Evolutionary conservation across 1,140 invertebrate species (phyloP).

Genomic region (Gryllus bimaculatus): DNA sequence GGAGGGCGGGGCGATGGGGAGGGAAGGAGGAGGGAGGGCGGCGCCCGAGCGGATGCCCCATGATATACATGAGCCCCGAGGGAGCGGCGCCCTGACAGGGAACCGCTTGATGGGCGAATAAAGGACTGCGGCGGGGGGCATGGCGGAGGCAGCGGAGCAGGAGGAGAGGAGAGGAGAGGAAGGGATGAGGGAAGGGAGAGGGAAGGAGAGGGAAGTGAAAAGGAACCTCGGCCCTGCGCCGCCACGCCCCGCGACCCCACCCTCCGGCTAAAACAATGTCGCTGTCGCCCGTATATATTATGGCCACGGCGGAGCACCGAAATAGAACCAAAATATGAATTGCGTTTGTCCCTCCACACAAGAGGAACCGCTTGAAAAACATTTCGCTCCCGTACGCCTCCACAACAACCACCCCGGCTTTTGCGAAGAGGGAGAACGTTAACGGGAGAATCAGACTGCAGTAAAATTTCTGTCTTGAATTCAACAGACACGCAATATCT

Average conservation of each 20-base stretch:
- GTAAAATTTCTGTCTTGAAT: too few relatives aligned
- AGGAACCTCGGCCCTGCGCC: too few relatives aligned
- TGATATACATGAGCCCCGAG: conserved; percentile 12
- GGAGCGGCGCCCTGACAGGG: not conserved
- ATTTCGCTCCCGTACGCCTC: not conserved
- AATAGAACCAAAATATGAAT: not conserved
- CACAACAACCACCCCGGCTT: not conserved
- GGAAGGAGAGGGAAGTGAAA: not conserved
- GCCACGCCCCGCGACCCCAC: not conserved
- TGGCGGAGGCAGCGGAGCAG: too few relatives aligned
- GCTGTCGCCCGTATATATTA: not conserved
- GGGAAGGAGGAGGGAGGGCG: conserved; percentile 11
- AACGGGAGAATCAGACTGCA: too few relatives aligned
- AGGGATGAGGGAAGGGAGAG: not conserved
- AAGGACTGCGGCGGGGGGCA: not conserved
- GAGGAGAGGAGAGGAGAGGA: not conserved
- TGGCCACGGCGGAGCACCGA: not conserved
- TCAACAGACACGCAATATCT: too few relatives aligned
- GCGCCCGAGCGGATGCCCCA: conserved; percentile 12
- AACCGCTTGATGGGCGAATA: not conserved
- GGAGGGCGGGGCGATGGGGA: not conserved
- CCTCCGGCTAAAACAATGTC: not conserved
- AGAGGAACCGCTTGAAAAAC: not conserved
- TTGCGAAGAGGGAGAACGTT: not conserved
- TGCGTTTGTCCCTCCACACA: not conserved